Conservation (phyloP, 1,140 invertebrate genomes). For the Drosophila rhopaloa region DNA sequence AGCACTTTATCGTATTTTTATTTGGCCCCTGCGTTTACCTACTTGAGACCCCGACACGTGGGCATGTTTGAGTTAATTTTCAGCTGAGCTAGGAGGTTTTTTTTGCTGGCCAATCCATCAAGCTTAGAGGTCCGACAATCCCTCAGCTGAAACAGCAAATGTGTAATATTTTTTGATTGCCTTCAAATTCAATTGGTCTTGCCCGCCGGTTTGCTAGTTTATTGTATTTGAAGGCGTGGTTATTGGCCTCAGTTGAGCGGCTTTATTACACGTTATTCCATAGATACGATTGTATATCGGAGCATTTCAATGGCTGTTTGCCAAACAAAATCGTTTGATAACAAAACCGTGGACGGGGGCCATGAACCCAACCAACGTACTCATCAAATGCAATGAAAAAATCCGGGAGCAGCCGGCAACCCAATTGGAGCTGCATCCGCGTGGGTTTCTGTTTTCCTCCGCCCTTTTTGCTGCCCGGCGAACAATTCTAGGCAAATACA, state of each 20-base stretch:
- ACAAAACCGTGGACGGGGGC: constrained; percentile 49
- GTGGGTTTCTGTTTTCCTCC: too few species aligned
- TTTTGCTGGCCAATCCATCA: constrained; percentile 21
- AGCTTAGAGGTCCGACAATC: not conserved
- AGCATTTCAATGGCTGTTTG: constrained; percentile 46
- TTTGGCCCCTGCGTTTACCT: constrained; percentile 14
- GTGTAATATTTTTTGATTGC: constrained; percentile 24
- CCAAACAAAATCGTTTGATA: constrained; percentile 68
- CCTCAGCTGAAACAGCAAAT: constrained; percentile 1
- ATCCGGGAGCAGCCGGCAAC: constrained; percentile 46
- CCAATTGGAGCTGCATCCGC: constrained; percentile 63
- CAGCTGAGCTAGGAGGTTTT: constrained; percentile 11
- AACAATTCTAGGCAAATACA: constrained; percentile 78
- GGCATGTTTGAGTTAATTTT: constrained; percentile 29
- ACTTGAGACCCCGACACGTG: constrained; percentile 11
- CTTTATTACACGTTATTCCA: constrained; percentile 54
- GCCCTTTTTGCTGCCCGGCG: constrained; percentile 1
- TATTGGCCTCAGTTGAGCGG: constrained; percentile 49
- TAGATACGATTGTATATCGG: constrained; percentile 7
- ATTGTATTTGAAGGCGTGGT: constrained; percentile 44
- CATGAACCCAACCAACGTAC: constrained; percentile 27
- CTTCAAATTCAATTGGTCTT: constrained; percentile 53
- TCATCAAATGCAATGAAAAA: constrained; percentile 79
- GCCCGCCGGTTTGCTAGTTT: constrained; percentile 13
- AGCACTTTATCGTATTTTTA: constrained; percentile 64